Conservation (phyloP, 2,797 vertebrate genomes). For the Hyperoplus lanceolatus region DNA sequence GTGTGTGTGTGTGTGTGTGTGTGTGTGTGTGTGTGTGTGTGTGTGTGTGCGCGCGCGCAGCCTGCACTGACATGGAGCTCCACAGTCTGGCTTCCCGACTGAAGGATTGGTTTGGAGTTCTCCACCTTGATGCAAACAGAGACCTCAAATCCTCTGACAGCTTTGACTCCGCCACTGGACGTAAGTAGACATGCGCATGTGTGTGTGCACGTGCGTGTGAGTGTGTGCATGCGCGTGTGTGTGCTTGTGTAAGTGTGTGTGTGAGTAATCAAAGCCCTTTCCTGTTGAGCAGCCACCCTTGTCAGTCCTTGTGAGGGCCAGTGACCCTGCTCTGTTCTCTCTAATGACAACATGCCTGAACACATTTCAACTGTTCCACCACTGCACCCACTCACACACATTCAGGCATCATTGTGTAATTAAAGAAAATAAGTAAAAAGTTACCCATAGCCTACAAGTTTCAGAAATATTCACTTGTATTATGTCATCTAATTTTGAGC, state of each 20-base stretch:
- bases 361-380: constrained; percentile 41
- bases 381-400: too few relatives aligned
- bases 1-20: neutral
- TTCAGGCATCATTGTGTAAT: constrained; percentile 7
- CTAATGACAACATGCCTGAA: constrained; percentile 65
- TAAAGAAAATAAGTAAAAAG: constrained; percentile 21
- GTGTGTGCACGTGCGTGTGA: constrained; percentile 17
- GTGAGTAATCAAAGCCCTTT: neutral
- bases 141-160: constrained; percentile 83
- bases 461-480: constrained; percentile 18
- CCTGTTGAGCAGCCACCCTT: constrained; percentile 38
- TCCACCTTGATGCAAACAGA: constrained; percentile 92
- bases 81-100: constrained; percentile 93
- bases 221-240: neutral
- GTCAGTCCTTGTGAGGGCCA: constrained; percentile 42
- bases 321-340: constrained; percentile 58
- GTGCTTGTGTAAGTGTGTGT: too few relatives aligned
- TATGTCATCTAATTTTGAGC: neutral
- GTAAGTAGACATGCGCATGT: constrained; percentile 68
- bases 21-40: neutral
- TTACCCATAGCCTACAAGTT: constrained; percentile 5
- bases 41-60: constrained; percentile 74
- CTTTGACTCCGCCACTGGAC: constrained; percentile 77
- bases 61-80: constrained; percentile 85
- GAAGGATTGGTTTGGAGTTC: constrained; percentile 96